Conservation (phyloP, 92 coral and sea anemone genomes). For the Porites cylindrica region DNA sequence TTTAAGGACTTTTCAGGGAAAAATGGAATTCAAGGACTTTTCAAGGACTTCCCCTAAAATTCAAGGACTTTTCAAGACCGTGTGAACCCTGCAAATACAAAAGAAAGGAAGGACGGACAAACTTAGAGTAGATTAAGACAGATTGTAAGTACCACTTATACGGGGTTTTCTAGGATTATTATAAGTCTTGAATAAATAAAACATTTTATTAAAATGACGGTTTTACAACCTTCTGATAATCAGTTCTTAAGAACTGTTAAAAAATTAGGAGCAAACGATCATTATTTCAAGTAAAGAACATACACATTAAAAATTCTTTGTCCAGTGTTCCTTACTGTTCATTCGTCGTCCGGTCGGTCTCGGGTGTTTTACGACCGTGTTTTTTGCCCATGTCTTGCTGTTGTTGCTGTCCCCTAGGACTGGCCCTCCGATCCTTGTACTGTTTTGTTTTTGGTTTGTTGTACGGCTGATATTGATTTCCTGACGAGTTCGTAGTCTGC, state of each 20-base stretch:
- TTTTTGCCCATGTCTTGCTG: slow-evolving; percentile 60
- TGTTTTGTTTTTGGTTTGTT: slow-evolving; percentile 72
- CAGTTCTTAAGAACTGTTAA: not conserved
- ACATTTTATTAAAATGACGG: too few species aligned
- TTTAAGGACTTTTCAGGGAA: too few species aligned
- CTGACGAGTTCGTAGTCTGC: slow-evolving; percentile 23
- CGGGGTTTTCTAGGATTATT: too few species aligned
- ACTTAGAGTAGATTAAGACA: too few species aligned
- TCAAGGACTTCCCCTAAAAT: too few species aligned
- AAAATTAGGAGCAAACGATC: not conserved
- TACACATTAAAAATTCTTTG: slow-evolving; percentile 33
- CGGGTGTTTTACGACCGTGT: slow-evolving; percentile 79
- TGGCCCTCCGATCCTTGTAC: slow-evolving; percentile 61
- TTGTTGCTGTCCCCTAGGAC: slow-evolving; percentile 68
- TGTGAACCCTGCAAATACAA: too few species aligned
- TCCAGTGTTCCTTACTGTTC: slow-evolving; percentile 22
- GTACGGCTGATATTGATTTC: slow-evolving; percentile 53
- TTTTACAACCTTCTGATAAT: not conserved
- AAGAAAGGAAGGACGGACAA: too few species aligned
- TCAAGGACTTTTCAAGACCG: too few species aligned
- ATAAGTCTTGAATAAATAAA: too few species aligned
- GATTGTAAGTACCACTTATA: too few species aligned
- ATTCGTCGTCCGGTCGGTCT: slow-evolving; percentile 67
- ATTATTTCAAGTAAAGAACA: not conserved
- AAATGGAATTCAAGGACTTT: too few species aligned